Base-by-base conservation (phyloP, 2,888 invertebrate genomes). In the Ferdinandea cuprea region DNA sequence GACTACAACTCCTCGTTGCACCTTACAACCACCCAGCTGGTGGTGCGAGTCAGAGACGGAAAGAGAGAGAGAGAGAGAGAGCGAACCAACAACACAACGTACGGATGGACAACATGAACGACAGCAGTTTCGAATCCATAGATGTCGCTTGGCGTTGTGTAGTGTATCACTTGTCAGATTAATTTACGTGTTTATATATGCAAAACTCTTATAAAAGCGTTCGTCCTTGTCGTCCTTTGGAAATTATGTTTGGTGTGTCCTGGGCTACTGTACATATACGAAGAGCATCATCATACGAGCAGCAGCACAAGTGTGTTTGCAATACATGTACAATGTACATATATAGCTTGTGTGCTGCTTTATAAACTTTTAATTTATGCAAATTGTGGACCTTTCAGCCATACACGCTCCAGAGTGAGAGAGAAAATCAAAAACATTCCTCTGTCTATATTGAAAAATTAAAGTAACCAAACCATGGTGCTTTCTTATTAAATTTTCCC, bases 101-200 rank as follows among this genome's bases (percentile, higher is more conserved):
- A 58, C 56, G 56, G 42, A 37, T 8, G 50, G 46, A 74, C 68
- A 42, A 52, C 52, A 79, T 66, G 42, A 65, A 76, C 71, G 63
- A 69, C 73, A 73, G 54, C 80, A 72, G 69, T 81, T 77, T 37
- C 52, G 77, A 74, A 81, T 77, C 77, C 65, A 83, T 83, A 72
- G 72, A 83, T 78, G 71, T 72, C 66, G 77, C 66, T 68, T 73
- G 66, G 72, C 83, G 78, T 78, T 83, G 78, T 72, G 59, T 73
- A 78, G 78, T 83, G 89, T 89, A 89, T 89, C 89, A 89, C 89
- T 89, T 89, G 89, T 89, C 89, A 89, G 89, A 89, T 89, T 89
- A 89, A 89, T 89, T 89, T 89, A 89, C 89, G 89, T 89, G 89
- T 89, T 89, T 89, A 87, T 88, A 87, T 83, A 83, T 83, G 83